These are phyloP conservation scores for Pogona vitticeps DNA, from an alignment of 2,113 vertebrate species.

Conservation along the genomic window DNA sequence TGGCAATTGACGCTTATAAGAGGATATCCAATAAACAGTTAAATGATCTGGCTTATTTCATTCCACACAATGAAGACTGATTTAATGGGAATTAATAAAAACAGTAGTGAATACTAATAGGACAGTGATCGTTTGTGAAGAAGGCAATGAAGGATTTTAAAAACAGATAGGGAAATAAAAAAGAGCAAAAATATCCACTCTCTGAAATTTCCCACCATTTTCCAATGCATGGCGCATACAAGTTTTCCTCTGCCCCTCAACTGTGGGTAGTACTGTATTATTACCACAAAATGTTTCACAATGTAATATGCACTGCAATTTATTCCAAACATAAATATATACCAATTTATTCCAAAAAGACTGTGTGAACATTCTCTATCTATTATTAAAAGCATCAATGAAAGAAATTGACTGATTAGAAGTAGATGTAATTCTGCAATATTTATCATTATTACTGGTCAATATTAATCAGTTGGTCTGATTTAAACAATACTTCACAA, in stretches of 20 bases:
- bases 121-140: neutral
- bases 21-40: conserved; percentile 11
- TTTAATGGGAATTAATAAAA: conserved; percentile 6
- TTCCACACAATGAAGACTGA: conserved; percentile 28
- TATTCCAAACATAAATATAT: conserved; percentile 5
- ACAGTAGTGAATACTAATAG: conserved; percentile 25
- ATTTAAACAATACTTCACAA: too few relatives aligned
- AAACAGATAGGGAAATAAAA: neutral
- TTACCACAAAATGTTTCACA: too few relatives aligned
- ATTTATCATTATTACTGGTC: conserved; percentile 36
- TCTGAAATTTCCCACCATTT: too few relatives aligned
- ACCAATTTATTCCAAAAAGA: conserved; percentile 63
- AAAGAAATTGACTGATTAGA: conserved; percentile 54
- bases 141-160: neutral
- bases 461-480: neutral
- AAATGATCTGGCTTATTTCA: neutral
- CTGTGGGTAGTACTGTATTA: too few relatives aligned
- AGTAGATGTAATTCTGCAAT: too few relatives aligned
- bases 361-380: conserved; percentile 69
- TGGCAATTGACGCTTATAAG: conserved; percentile 5
- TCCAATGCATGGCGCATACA: too few relatives aligned
- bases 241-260: too few relatives aligned
- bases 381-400: conserved; percentile 52
- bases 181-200: conserved; percentile 25
- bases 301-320: neutral